These are phyloP conservation scores for Podocnemis expansa DNA, from an alignment of 2,113 vertebrate species.

Conservation along the genomic window DNA sequence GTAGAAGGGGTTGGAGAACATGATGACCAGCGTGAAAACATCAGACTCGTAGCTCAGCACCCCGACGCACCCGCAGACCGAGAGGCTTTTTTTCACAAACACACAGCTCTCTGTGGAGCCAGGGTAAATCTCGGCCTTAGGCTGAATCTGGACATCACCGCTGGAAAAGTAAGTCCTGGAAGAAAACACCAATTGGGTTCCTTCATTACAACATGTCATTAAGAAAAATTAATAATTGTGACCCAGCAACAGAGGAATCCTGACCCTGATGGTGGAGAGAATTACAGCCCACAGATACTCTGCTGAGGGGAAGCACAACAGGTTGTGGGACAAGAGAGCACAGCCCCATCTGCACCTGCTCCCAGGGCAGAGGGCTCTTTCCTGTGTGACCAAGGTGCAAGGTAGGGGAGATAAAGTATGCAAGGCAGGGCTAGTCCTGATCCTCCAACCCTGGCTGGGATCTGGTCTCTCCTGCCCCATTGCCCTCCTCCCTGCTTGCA, in stretches of 20 bases:
- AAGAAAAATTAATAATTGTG: not conserved
- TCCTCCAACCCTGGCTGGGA: too few relatives aligned
- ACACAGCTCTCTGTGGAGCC: not conserved
- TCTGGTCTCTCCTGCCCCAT: too few relatives aligned
- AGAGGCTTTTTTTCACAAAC: not conserved
- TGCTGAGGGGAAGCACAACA: not conserved
- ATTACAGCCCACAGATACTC: not conserved
- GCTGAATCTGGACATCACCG: accelerated
- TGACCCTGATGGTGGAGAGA: not conserved
- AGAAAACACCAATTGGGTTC: not conserved
- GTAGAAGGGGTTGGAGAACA: not conserved
- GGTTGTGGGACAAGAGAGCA: not conserved
- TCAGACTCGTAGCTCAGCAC: not conserved
- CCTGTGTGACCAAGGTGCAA: not conserved
- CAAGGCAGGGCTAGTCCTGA: too few relatives aligned
- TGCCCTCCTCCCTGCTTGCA: too few relatives aligned
- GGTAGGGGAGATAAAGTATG: not conserved
- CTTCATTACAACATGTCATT: not conserved
- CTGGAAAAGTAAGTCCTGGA: not conserved
- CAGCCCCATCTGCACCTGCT: too few relatives aligned
- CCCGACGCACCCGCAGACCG: not conserved
- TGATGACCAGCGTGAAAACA: not conserved
- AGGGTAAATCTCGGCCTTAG: accelerated
- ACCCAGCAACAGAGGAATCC: not conserved
- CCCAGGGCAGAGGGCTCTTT: too few relatives aligned